Conservation (phyloP, 2,888 invertebrate species). For the Ormia ochracea region DNA sequence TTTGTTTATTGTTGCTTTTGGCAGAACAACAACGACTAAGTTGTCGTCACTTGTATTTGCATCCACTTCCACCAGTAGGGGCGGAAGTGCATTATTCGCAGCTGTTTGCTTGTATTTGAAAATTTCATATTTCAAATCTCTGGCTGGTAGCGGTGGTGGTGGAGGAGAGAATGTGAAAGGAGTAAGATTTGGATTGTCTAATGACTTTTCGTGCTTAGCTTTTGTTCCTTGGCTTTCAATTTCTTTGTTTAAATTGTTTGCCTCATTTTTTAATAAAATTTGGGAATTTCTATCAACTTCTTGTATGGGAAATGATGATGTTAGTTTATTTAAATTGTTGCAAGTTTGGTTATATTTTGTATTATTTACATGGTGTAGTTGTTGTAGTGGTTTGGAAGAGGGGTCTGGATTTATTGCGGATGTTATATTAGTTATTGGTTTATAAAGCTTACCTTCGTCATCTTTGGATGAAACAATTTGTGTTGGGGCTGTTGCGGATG, state of each 20-base stretch:
- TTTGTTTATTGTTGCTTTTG: conserved; percentile 59
- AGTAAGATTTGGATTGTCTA: conserved; percentile 22
- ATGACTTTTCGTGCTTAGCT: conserved; percentile 40
- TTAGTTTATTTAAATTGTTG: conserved; percentile 41
- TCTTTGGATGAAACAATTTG: conserved; percentile 62
- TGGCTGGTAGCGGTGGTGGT: conserved; percentile 48
- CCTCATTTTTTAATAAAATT: not conserved
- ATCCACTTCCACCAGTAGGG: conserved; percentile 35
- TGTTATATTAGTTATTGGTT: conserved; percentile 49
- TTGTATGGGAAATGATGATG: conserved; percentile 28
- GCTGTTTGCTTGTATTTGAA: conserved; percentile 42
- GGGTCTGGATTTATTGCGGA: conserved; percentile 53
- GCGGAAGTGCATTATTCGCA: conserved; percentile 56
- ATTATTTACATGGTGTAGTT: conserved; percentile 61
- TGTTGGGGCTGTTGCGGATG: conserved; percentile 64
- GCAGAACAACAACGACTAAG: conserved; percentile 26
- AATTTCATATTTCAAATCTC: conserved; percentile 43
- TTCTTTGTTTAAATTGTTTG: conserved; percentile 38
- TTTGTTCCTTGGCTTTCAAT: conserved; percentile 49
- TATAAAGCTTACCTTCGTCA: conserved; percentile 73
- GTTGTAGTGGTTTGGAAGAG: not conserved
- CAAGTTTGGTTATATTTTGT: conserved; percentile 44
- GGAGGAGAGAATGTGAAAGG: conserved; percentile 4
- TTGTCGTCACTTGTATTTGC: conserved; percentile 19
- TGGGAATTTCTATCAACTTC: conserved; percentile 26